A percentile compares a stretch with the other conserved stretches of the same genome.
Evolutionary conservation across 2,113 vertebrate genomes (phyloP).

Genomic region (Tinamus guttatus): DNA sequence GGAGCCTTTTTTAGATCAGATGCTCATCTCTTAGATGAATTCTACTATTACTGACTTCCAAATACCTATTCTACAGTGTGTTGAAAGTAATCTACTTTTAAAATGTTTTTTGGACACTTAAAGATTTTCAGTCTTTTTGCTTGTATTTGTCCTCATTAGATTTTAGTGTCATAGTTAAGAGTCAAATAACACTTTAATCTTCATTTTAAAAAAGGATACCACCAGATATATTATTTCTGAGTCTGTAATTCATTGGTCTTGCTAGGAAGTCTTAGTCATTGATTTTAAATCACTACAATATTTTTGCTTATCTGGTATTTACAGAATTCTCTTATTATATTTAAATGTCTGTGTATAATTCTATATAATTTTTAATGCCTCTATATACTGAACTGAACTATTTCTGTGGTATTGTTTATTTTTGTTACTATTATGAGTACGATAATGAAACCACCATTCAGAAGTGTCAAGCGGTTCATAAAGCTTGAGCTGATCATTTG

Average conservation of each 20-base stretch:
- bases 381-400: background rate
- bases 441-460: background rate
- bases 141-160: background rate
- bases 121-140: conserved; percentile 16
- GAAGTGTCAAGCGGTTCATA: background rate
- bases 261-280: background rate
- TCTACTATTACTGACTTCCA: conserved; percentile 19
- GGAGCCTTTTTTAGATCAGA: conserved; percentile 2
- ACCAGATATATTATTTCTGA: background rate
- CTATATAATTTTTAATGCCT: background rate
- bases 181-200: conserved; percentile 1
- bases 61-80: background rate
- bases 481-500: background rate
- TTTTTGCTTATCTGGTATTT: background rate
- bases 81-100: conserved; percentile 63
- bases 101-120: conserved; percentile 13
- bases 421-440: background rate
- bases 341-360: background rate
- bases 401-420: background rate
- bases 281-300: background rate
- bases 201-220: background rate
- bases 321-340: background rate
- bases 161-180: background rate
- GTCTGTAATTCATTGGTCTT: background rate
- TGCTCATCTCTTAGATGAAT: background rate